A percentile compares a stretch with the other conserved stretches of the same genome.
Evolutionary conservation across 2,888 invertebrate genomes (phyloP).

Genomic region (Sinotaia quadrata): DNA sequence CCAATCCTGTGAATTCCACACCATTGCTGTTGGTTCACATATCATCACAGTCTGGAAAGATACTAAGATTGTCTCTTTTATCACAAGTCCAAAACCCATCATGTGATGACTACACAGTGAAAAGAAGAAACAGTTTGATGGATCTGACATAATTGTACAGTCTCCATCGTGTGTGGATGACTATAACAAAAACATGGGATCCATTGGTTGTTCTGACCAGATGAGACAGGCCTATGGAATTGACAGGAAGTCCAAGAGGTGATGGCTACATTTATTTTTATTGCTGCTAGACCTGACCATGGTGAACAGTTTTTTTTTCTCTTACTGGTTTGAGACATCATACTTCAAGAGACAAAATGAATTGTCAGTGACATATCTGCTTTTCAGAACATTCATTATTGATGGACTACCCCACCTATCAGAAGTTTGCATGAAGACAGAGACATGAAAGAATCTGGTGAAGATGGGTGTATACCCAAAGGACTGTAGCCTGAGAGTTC

Average conservation of each 20-base stretch:
- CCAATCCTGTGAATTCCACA: slow-evolving; percentile 9
- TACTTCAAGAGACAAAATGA: no score
- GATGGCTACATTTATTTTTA: slow-evolving; percentile 1
- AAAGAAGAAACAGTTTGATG: neutral
- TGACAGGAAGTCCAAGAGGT: neutral
- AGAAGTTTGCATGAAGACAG: no score
- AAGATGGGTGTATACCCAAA: no score
- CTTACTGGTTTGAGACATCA: no score
- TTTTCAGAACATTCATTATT: no score
- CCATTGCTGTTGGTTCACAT: neutral
- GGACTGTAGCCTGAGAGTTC: no score
- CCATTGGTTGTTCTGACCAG: slow-evolving; percentile 3
- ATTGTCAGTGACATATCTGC: no score
- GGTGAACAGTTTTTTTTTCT: slow-evolving; percentile 6
- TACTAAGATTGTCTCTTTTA: slow-evolving; percentile 7
- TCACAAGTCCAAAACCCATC: no score
- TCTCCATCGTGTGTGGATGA: slow-evolving; percentile 2
- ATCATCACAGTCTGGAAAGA: slow-evolving; percentile 17
- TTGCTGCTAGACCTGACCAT: slow-evolving; percentile 10
- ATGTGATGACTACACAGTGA: no score
- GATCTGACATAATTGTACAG: neutral
- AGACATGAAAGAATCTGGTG: no score
- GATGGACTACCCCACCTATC: no score
- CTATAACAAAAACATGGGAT: slow-evolving; percentile 3
- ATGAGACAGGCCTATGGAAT: slow-evolving; percentile 10